Conservation (phyloP, 2,113 vertebrate species). For the Dicrurus megarhynchus region DNA sequence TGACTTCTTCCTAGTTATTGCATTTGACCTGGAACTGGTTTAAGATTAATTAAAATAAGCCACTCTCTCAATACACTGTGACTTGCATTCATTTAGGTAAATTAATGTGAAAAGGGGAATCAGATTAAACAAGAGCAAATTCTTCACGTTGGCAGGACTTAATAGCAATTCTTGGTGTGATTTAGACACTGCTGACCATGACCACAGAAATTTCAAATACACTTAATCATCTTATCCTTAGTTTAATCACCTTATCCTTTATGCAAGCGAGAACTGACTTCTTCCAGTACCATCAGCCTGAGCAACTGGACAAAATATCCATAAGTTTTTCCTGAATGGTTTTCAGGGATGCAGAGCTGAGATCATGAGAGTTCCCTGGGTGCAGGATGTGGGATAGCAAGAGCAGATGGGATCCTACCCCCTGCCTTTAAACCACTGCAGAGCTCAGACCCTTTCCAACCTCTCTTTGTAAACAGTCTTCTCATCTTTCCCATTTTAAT, state of each 20-base stretch:
- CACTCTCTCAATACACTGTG: background rate
- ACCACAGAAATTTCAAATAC: background rate
- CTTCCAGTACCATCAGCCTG: background rate
- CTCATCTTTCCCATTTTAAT: background rate
- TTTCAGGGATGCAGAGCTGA: background rate
- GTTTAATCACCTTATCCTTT: background rate
- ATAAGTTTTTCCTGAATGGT: background rate
- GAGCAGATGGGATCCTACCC: background rate
- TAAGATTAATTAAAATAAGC: conserved; percentile 6
- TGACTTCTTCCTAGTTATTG: background rate
- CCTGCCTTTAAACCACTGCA: background rate
- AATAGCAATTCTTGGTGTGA: background rate
- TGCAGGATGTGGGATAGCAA: background rate
- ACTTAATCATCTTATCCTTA: background rate
- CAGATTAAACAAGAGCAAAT: background rate
- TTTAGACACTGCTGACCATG: background rate
- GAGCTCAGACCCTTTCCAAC: background rate
- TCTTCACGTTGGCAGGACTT: background rate
- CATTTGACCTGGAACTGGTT: background rate
- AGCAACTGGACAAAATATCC: background rate
- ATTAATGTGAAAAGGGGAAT: background rate
- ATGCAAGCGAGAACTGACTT: background rate
- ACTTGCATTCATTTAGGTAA: background rate
- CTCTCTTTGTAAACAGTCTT: background rate
- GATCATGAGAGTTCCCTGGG: background rate